Base-by-base conservation (phyloP, 2,113 vertebrate genomes). In the Forbesichthys papilliferus region DNA sequence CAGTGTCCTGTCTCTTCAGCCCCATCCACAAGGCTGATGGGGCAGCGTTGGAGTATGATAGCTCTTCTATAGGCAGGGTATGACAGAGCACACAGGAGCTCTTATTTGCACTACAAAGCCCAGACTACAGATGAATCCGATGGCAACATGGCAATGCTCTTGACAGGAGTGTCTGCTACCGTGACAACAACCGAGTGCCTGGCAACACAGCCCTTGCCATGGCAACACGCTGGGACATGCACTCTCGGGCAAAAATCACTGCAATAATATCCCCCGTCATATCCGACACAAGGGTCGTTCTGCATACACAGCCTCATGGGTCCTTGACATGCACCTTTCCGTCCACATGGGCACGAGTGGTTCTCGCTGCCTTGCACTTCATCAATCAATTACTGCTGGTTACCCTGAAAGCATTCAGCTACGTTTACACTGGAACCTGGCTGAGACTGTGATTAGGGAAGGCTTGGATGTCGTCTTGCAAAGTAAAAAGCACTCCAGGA, bases 71-170 rank as follows among this genome's bases (percentile, higher is more conserved):
- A 77, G 63, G 51, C 74, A 62, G 65, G 68, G 27, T 77, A 74
- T 75, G 74, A 86, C 72, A 1, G 55, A 81, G 69, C 70, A 53
- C 69, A 61, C 69, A 77, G 33, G 54, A 9, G 3, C 69, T 61
- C 88, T 82, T 84, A 88, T 86, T 89, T 85, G 81, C 86, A 90
- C 85, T 87, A 87, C 84, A 88, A 88, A 87, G 85, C 59, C 70
- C 49, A 1, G 36, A 66, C 61, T 71, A 57, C 73, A 81, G 77
- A 83, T 73, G 71, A 68, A 74, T 18, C 5, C 68, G 56, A 5
- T 71, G 36, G 52, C 77, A 73, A 73, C 85, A 75, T 69, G 74
- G 84, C 80, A 81, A 86, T 84, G 68, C 66, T 67, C 61, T 42
- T 72, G 86, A 84, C 87, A 78, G 77, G 36, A 82, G 71, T 58